Percentiles rank a stretch among this genome's conserved stretches.
phyloP scores from a whole-genome alignment of 2,888 invertebrate genomes.

The Dolichopus griseipennis region DNA sequence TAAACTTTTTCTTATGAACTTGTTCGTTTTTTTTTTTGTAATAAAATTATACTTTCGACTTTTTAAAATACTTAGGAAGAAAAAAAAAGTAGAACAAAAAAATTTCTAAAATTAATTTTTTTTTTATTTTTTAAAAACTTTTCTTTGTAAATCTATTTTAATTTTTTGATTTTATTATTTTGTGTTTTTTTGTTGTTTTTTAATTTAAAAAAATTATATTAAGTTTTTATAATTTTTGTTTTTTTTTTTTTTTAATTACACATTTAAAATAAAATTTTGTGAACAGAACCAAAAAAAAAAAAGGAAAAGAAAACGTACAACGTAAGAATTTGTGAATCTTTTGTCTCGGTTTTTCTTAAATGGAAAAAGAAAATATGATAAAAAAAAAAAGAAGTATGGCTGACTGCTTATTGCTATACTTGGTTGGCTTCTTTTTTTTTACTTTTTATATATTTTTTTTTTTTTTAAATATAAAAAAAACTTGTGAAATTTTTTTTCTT shows the following conservation, averaged over 20 bases:
- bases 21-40: no score
- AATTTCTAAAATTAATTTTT: no score
- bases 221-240: neutral
- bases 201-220: no score
- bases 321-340: neutral
- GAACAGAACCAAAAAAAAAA: neutral
- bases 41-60: no score
- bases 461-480: no score
- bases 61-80: no score
- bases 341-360: neutral
- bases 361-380: no score
- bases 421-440: neutral
- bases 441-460: no score
- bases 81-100: no score
- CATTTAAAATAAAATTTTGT: constrained; percentile 8
- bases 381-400: neutral
- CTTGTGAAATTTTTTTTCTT: no score
- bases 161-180: neutral
- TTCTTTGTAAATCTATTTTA: neutral
- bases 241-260: constrained; percentile 9
- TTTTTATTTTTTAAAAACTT: neutral
- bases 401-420: neutral
- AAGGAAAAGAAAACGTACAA: neutral
- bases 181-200: neutral
- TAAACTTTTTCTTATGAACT: constrained; percentile 8